These are phyloP conservation scores for Temnothorax unifasciatus DNA, from an alignment of 2,888 invertebrate genomes.

Conservation along the genomic window DNA sequence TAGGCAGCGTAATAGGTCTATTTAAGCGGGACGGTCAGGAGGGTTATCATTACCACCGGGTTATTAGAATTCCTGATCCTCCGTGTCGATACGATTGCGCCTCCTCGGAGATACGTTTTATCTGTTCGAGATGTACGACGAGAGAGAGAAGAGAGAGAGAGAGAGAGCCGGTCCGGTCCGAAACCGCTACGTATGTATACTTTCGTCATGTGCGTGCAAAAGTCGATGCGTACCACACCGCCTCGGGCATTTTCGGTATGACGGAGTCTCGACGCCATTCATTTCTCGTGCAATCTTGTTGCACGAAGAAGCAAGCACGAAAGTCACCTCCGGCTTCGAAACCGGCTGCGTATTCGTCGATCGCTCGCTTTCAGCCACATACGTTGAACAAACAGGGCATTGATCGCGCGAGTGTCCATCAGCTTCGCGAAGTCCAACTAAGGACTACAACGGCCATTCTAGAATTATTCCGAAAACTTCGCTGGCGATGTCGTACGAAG, in stretches of 20 bases:
- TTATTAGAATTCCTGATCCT: slow-evolving; percentile 65
- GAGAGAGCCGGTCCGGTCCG: slow-evolving; percentile 43
- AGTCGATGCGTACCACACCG: slow-evolving; percentile 53
- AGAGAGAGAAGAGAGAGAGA: too few relatives aligned
- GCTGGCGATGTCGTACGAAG: not conserved
- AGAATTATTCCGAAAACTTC: slow-evolving; percentile 10
- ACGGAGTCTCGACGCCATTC: slow-evolving; percentile 75
- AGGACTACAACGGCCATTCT: slow-evolving; percentile 21
- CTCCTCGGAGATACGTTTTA: slow-evolving; percentile 41
- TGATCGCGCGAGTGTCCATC: slow-evolving; percentile 55
- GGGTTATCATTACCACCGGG: slow-evolving; percentile 43
- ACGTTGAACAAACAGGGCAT: slow-evolving; percentile 62
- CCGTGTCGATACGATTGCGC: slow-evolving; percentile 36
- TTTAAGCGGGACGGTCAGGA: slow-evolving; percentile 40
- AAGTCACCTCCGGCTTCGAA: slow-evolving; percentile 61
- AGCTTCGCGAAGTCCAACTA: slow-evolving; percentile 27
- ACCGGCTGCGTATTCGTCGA: slow-evolving; percentile 58
- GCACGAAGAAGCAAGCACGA: slow-evolving; percentile 69
- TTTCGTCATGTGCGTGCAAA: slow-evolving; percentile 66
- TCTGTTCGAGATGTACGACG: slow-evolving; percentile 27
- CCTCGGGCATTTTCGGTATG: slow-evolving; percentile 69
- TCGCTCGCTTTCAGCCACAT: slow-evolving; percentile 64
- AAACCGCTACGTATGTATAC: slow-evolving; percentile 52
- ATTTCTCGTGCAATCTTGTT: slow-evolving; percentile 73
- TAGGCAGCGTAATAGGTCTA: slow-evolving; percentile 49